Evolutionary conservation across 2,888 invertebrate species (phyloP).

Genomic region (Spodoptera picta): DNA sequence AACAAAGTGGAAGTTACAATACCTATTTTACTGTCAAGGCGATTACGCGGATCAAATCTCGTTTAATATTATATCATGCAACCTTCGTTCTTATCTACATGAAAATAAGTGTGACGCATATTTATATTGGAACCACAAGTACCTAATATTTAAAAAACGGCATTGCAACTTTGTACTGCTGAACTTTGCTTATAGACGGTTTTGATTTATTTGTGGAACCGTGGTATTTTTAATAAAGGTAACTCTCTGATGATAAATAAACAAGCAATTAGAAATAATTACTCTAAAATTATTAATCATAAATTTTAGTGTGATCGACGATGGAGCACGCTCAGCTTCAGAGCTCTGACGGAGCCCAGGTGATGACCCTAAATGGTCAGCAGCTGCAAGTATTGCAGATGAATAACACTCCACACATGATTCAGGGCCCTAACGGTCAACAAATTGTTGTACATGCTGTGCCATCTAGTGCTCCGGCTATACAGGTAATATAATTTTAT

Average conservation of each 20-base stretch:
- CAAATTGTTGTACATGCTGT: constrained; percentile 92
- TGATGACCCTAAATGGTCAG: constrained; percentile 90
- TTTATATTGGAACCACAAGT: neutral
- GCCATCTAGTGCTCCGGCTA: constrained; percentile 88
- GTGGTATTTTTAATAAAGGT: too few relatives aligned
- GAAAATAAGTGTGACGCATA: constrained; percentile 4
- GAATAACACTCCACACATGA: constrained; percentile 88
- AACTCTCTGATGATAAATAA: too few relatives aligned
- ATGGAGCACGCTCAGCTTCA: constrained; percentile 89
- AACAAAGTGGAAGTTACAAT: too few relatives aligned
- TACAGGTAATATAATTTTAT: constrained; percentile 83
- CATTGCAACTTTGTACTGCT: too few relatives aligned
- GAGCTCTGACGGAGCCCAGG: constrained; percentile 90
- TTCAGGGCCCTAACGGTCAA: constrained; percentile 91
- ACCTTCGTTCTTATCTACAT: constrained; percentile 39
- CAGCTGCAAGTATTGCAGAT: constrained; percentile 90
- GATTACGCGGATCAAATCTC: constrained; percentile 7
- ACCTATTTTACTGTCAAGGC: neutral
- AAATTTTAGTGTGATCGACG: constrained; percentile 53
- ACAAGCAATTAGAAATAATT: too few relatives aligned
- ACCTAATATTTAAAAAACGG: too few relatives aligned
- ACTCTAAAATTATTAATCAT: too few relatives aligned
- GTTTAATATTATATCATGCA: constrained; percentile 17
- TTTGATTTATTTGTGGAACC: too few relatives aligned
- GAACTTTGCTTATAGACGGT: too few relatives aligned